A percentile compares a stretch with the other conserved stretches of the same genome.
phyloP scores from a whole-genome alignment of 2,113 vertebrate genomes.

The Dinomys branickii region DNA sequence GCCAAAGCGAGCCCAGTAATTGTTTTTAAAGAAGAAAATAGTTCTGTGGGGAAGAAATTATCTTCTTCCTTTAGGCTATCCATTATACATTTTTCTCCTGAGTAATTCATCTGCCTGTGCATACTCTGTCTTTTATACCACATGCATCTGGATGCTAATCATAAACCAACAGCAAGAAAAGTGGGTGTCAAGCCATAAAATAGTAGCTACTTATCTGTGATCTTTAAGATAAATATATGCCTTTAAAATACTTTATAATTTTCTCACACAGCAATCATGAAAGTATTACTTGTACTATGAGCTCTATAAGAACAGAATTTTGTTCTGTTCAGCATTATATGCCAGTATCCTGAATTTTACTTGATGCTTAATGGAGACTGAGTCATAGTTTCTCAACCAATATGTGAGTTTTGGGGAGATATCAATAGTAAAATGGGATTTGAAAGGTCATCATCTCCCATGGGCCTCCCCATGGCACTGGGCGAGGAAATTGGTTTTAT shows the following conservation, averaged over 20 bases:
- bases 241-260: background rate
- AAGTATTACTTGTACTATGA: background rate
- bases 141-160: background rate
- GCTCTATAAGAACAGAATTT: background rate
- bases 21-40: constrained; percentile 35
- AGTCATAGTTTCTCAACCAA: background rate
- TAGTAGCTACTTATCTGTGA: background rate
- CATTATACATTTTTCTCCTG: background rate
- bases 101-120: background rate
- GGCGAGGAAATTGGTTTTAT: background rate
- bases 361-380: background rate
- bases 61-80: background rate
- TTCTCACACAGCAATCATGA: background rate
- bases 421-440: background rate
- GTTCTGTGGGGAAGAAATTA: background rate
- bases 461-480: background rate
- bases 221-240: background rate
- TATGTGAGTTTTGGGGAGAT: background rate
- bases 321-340: background rate
- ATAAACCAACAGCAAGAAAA: background rate
- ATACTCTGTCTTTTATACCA: background rate
- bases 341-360: background rate
- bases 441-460: background rate
- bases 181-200: background rate
- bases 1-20: background rate